These are phyloP conservation scores for Catharus minimus DNA, from an alignment of 2,113 vertebrate genomes.

Conservation along the genomic window DNA sequence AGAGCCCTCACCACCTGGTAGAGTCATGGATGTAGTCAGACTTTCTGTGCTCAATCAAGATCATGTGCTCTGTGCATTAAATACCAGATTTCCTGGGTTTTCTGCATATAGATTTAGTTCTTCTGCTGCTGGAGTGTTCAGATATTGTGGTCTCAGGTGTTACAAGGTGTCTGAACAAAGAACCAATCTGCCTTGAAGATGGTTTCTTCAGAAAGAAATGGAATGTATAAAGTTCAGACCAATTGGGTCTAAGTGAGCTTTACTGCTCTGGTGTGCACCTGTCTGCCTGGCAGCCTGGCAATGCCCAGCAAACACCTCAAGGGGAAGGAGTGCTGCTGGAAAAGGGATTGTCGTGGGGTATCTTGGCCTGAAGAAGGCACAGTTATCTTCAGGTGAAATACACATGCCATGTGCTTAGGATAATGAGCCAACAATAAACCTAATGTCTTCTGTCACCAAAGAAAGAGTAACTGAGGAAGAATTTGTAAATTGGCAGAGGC, in stretches of 20 bases:
- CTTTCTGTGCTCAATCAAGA: not conserved
- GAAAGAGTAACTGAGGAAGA: not conserved
- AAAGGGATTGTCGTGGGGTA: not conserved
- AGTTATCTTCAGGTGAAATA: not conserved
- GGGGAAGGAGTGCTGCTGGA: not conserved
- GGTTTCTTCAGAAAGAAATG: not conserved
- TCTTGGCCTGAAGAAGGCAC: not conserved
- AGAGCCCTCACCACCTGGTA: not conserved
- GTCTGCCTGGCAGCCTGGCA: not conserved
- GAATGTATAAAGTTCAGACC: not conserved
- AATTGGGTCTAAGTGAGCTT: not conserved
- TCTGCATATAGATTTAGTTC: not conserved
- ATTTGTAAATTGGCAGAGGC: not conserved
- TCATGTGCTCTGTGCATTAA: not conserved
- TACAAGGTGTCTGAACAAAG: not conserved
- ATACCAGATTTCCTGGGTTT: not conserved
- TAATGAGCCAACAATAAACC: not conserved
- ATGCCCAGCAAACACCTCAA: not conserved
- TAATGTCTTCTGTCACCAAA: not conserved
- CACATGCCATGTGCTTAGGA: rapidly evolving
- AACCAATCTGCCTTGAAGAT: not conserved
- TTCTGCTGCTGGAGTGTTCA: not conserved
- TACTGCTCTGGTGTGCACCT: not conserved
- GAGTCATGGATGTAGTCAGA: not conserved
- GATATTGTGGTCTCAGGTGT: not conserved